Percentiles rank a stretch among this genome's conserved stretches.
Conservation (phyloP, 2,113 vertebrate genomes). For the Clarias gariepinus region DNA sequence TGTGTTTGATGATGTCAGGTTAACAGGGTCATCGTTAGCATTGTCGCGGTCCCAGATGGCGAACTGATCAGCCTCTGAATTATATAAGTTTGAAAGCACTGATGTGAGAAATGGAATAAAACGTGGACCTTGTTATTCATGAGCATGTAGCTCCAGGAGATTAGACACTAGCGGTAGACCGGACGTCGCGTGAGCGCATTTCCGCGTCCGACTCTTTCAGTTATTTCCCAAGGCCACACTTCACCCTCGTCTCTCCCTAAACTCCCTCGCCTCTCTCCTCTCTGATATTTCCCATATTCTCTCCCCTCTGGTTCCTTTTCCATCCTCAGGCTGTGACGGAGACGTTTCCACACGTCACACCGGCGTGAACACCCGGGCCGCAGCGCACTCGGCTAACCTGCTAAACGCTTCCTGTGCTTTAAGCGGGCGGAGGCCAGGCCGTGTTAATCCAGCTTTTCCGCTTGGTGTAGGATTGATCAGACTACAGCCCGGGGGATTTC, state of each 20-base stretch:
- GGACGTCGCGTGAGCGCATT: background rate
- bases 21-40: too few relatives aligned
- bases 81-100: background rate
- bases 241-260: background rate
- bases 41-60: background rate
- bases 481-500: background rate
- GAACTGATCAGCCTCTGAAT: too few relatives aligned
- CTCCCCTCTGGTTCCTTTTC: conserved; percentile 21
- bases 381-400: conserved; percentile 39
- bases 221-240: background rate
- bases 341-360: conserved; percentile 10
- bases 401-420: conserved; percentile 45
- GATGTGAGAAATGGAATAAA: too few relatives aligned
- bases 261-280: background rate
- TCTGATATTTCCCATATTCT: conserved; percentile 15
- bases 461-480: conserved; percentile 1
- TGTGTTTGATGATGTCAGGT: too few relatives aligned
- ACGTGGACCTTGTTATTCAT: background rate
- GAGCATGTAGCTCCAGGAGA: background rate
- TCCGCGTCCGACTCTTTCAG: background rate
- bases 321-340: conserved; percentile 13
- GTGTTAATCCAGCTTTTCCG: background rate
- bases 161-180: background rate
- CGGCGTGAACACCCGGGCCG: conserved; percentile 9
- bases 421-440: conserved; percentile 13